phyloP scores from a whole-genome alignment of 2,888 invertebrate genomes.

The Folsomia candida region DNA sequence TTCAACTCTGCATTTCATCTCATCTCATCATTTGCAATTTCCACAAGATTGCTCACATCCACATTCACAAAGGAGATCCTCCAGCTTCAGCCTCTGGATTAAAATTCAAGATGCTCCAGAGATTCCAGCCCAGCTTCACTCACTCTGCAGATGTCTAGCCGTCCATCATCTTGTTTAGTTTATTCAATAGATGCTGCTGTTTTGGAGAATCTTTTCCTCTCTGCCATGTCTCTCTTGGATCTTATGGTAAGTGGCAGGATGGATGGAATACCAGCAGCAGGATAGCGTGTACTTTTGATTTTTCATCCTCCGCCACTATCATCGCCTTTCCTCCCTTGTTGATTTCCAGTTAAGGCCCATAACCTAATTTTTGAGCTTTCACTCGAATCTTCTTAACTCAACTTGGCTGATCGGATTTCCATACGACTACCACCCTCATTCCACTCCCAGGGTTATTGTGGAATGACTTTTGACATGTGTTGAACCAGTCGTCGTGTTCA shows the following conservation, averaged over 20 bases:
- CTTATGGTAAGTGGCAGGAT: background rate
- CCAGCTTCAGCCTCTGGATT: background rate
- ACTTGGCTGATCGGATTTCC: background rate
- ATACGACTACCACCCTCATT: too few species aligned
- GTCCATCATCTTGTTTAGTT: background rate
- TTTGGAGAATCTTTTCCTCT: background rate
- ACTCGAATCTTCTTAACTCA: background rate
- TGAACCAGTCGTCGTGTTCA: too few species aligned
- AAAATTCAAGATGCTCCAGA: background rate
- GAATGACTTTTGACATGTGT: background rate
- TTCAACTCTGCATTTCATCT: slow-evolving; percentile 8
- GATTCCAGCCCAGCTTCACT: background rate
- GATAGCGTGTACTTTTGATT: background rate
- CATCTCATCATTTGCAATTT: slow-evolving; percentile 15
- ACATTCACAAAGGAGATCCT: background rate
- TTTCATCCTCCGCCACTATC: background rate
- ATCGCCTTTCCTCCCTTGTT: background rate
- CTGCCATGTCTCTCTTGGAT: background rate
- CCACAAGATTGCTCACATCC: slow-evolving; percentile 17
- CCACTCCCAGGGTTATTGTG: too few species aligned
- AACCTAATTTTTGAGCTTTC: background rate
- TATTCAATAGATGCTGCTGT: background rate
- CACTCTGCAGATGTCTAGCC: background rate
- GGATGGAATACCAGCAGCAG: background rate
- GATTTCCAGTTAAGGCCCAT: background rate